Percentiles rank a stretch among this genome's conserved stretches.
phyloP scores from a whole-genome alignment of 2,797 vertebrate species.

The Eutrigla gurnardus region DNA sequence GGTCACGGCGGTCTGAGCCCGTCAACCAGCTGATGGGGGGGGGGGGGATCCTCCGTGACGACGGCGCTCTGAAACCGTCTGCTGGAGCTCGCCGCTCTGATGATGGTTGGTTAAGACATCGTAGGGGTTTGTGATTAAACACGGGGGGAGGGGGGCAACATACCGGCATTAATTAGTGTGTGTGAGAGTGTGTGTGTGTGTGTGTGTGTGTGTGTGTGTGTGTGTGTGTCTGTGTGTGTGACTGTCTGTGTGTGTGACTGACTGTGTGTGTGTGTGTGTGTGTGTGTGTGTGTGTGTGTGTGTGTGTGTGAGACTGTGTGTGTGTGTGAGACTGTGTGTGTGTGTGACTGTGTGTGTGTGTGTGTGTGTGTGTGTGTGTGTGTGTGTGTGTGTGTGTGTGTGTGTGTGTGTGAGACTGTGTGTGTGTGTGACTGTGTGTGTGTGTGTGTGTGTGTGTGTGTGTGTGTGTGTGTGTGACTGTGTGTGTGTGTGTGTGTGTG shows the following conservation, averaged over 20 bases:
- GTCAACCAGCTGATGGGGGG: conserved; percentile 63
- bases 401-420: conserved; percentile 30
- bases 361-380: conserved; percentile 14
- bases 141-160: conserved; percentile 50
- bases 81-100: conserved; percentile 49
- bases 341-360: conserved; percentile 18
- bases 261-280: conserved; percentile 27
- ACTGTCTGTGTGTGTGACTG: conserved; percentile 13
- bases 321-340: conserved; percentile 15
- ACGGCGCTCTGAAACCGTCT: conserved; percentile 55
- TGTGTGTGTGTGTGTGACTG: conserved; percentile 21
- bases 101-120: conserved; percentile 75
- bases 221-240: conserved; percentile 25
- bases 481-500: not conserved
- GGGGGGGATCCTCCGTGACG: conserved; percentile 58
- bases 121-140: conserved; percentile 68
- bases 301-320: conserved; percentile 12
- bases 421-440: conserved; percentile 8
- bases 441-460: conserved; percentile 21
- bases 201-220: conserved; percentile 5
- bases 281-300: too few species aligned
- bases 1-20: conserved; percentile 61
- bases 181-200: conserved; percentile 15
- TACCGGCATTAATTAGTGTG: conserved; percentile 57
- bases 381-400: conserved; percentile 15